These are phyloP conservation scores for Epinephelus malabaricus DNA, from an alignment of 2,797 vertebrate species.

Conservation along the genomic window DNA sequence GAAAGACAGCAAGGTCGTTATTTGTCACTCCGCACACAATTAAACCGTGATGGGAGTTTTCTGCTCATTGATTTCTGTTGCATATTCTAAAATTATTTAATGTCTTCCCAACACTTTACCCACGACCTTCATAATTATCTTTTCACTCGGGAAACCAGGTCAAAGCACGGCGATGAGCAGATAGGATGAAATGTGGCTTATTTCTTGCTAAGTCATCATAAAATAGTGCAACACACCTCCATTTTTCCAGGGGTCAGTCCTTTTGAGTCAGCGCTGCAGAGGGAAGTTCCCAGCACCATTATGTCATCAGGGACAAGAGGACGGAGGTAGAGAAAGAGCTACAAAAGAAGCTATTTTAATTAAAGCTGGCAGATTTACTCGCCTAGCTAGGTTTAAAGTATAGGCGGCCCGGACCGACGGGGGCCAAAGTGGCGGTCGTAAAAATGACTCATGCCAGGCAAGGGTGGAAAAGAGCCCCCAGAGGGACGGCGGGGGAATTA, in stretches of 20 bases:
- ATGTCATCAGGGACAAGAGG: constrained; percentile 72
- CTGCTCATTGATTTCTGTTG: constrained; percentile 46
- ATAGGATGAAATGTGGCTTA: constrained; percentile 30
- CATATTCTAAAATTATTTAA: constrained; percentile 39
- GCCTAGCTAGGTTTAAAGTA: constrained; percentile 76
- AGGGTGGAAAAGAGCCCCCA: constrained; percentile 70
- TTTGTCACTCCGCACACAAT: constrained; percentile 40
- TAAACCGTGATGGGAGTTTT: constrained; percentile 29
- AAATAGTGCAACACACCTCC: constrained; percentile 52
- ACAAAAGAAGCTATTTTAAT: constrained; percentile 85
- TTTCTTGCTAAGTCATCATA: constrained; percentile 68
- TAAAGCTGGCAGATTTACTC: constrained; percentile 86
- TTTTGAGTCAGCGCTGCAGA: constrained; percentile 63
- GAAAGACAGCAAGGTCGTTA: constrained; percentile 58
- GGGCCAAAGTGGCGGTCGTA: constrained; percentile 76
- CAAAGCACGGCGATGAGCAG: constrained; percentile 42
- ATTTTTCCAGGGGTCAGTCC: constrained; percentile 62
- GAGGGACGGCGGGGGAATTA: constrained; percentile 71
- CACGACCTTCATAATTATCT: constrained; percentile 32
- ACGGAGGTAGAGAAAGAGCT: constrained; percentile 51
- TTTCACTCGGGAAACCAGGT: constrained; percentile 55
- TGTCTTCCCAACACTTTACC: constrained; percentile 10
- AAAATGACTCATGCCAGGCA: constrained; percentile 83
- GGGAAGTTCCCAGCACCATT: constrained; percentile 73
- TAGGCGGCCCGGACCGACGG: constrained; percentile 52